A percentile compares a stretch with the other conserved stretches of the same genome.
phyloP scores from a whole-genome alignment of 2,888 invertebrate species.

The Rhodophaea formosa region DNA sequence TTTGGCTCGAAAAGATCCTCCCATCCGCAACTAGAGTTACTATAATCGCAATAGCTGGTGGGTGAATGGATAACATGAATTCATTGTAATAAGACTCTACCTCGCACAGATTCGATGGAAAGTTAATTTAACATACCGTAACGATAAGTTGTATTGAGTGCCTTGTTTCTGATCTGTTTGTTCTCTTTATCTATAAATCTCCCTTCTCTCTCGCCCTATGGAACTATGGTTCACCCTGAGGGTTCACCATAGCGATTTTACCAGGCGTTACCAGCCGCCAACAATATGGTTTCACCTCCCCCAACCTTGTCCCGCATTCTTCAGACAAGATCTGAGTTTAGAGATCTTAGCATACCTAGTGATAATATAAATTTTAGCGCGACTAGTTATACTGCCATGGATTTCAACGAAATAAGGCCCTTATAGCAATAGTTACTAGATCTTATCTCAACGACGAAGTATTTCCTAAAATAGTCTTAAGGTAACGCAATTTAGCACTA shows the following conservation, averaged over 20 bases:
- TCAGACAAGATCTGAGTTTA: too few relatives aligned
- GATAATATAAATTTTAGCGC: background rate
- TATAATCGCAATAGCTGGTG: too few relatives aligned
- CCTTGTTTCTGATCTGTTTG: constrained; percentile 15
- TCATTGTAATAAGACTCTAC: too few relatives aligned
- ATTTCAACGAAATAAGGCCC: background rate
- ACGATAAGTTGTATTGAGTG: constrained; percentile 15
- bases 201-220: constrained; percentile 5
- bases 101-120: background rate
- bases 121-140: background rate
- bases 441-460: background rate
- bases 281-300: too few relatives aligned
- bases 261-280: background rate
- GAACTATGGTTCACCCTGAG: background rate
- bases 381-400: background rate
- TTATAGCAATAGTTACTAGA: constrained; percentile 10
- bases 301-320: too few relatives aligned
- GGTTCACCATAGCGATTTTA: too few relatives aligned
- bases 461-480: constrained; percentile 9
- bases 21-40: too few relatives aligned
- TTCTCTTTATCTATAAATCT: constrained; percentile 2
- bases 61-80: too few relatives aligned
- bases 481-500: constrained; percentile 11
- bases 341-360: too few relatives aligned
- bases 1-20: too few relatives aligned